Base-by-base conservation (phyloP, 2,113 vertebrate genomes). In the Equus przewalskii region DNA sequence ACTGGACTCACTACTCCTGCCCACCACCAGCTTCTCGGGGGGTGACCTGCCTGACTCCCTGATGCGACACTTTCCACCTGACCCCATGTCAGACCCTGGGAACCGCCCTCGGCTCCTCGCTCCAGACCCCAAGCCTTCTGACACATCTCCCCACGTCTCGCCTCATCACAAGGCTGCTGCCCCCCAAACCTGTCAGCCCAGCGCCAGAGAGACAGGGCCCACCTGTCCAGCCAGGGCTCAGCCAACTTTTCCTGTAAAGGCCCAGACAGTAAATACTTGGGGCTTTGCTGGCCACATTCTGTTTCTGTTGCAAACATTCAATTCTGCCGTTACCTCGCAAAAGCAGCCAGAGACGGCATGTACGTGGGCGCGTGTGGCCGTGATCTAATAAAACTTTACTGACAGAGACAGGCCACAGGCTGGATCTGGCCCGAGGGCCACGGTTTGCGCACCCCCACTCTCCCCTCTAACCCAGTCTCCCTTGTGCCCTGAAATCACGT, bases 361-460 rank as follows among this genome's bases (percentile, higher is more conserved):
- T 6, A 54, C 6, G 3, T 18, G 90, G 62, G 30, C 2, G 12
- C 6, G 16, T 9, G 1, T 7, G 28, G 73, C 69, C 0, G 2
- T 30, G 24, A 26, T 9, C 36, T 70, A 58, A 24, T 6, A 28
- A 76, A 56, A 41, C 80, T 70, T 81, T 26, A 81, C 36, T 58
- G 72, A 60, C 60, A 46, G 26, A 49, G 36, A 30, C 51, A 73
- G n/a, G 30, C 54, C 9, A 1, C 22, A 41, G 36, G 36, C 36
- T 36, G 30, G 58, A 22, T 44, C 2, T 14, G 22, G 49, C 56
- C 64, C 3, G 6, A 7, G 18, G 60, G 46, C 64, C 22, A 0
- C 4, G 11, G 30, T 33, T 21, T n/a, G 64, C 28, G 0, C 3
- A 62, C 0, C 13, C n/a, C 65, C 44, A 46, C 13, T 88, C 21